phyloP scores from a whole-genome alignment of 2,113 vertebrate species.

The Solea solea region DNA sequence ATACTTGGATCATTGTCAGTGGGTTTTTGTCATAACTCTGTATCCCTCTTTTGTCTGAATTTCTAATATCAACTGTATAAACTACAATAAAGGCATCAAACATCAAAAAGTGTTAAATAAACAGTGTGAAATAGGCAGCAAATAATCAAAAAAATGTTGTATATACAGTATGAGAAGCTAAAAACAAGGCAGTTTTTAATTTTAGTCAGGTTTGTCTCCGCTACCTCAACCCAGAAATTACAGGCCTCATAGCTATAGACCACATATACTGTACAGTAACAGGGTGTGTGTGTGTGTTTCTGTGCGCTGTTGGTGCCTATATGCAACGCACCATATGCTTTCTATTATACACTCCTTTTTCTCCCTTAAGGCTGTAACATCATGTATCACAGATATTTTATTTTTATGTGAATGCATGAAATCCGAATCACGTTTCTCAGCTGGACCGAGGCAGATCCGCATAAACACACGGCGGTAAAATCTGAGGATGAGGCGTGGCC shows the following conservation, averaged over 20 bases:
- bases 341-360: slow-evolving; percentile 62
- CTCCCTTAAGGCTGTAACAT: slow-evolving; percentile 49
- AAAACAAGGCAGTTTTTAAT: slow-evolving; percentile 34
- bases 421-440: slow-evolving; percentile 65
- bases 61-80: too few species aligned
- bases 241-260: slow-evolving; percentile 19
- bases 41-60: too few species aligned
- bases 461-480: slow-evolving; percentile 63
- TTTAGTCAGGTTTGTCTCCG: slow-evolving; percentile 15
- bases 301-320: slow-evolving; percentile 19
- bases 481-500: slow-evolving; percentile 5
- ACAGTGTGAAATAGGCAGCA: not conserved
- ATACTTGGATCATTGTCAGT: not conserved
- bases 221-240: slow-evolving; percentile 16
- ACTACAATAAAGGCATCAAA: not conserved
- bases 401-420: slow-evolving; percentile 75
- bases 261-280: slow-evolving; percentile 13
- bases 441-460: slow-evolving; percentile 65
- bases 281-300: slow-evolving; percentile 10
- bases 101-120: not conserved
- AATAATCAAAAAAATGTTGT: not conserved
- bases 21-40: not conserved
- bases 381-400: slow-evolving; percentile 61
- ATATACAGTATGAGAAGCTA: slow-evolving; percentile 19
- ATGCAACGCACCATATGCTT: slow-evolving; percentile 57